Percentiles rank a stretch among this genome's conserved stretches.
Evolutionary conservation across 2,113 vertebrate genomes (phyloP).

Genomic region (Tachuris rubrigastra): DNA sequence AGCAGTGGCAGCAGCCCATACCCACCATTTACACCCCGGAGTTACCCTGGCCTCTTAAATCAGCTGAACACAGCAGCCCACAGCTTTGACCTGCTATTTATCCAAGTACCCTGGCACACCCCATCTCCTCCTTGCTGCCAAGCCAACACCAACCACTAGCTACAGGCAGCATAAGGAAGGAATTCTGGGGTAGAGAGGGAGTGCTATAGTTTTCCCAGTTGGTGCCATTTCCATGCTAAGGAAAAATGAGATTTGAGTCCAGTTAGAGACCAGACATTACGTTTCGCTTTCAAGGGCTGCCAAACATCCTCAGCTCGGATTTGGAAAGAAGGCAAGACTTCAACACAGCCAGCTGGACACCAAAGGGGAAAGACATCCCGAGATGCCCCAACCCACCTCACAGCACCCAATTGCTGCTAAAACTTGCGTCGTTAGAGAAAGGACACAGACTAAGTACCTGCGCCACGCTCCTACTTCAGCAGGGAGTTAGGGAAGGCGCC

Average conservation of each 20-base stretch:
- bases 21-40: background rate
- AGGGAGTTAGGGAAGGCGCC: background rate
- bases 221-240: accelerated
- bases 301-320: background rate
- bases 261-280: background rate
- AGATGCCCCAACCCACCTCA: background rate
- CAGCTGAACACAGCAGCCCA: background rate
- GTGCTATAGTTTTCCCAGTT: background rate
- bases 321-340: background rate
- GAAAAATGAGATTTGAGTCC: background rate
- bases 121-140: background rate
- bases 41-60: background rate
- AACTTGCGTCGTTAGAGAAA: background rate
- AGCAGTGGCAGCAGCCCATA: background rate
- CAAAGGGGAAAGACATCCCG: background rate
- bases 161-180: background rate
- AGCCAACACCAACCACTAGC: background rate
- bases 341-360: accelerated
- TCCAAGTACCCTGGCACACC: background rate
- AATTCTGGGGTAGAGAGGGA: accelerated
- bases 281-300: background rate
- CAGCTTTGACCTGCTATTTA: background rate
- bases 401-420: background rate
- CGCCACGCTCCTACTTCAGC: background rate
- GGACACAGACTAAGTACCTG: conserved; percentile 7